These are phyloP conservation scores for Callopanchax toddi DNA, from an alignment of 2,113 vertebrate species.

Conservation along the genomic window DNA sequence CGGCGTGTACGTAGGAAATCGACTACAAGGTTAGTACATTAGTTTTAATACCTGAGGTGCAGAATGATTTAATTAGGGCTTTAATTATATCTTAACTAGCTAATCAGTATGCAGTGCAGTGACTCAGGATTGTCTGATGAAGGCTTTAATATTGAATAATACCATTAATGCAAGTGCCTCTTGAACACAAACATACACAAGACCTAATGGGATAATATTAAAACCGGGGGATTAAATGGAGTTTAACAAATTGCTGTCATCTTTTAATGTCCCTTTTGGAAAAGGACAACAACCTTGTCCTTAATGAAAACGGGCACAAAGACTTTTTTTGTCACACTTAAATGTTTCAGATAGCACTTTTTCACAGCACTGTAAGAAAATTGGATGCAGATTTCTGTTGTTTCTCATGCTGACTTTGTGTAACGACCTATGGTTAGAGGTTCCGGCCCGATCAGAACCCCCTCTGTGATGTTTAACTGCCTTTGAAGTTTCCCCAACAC, in stretches of 20 bases:
- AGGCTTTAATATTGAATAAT: conserved; percentile 59
- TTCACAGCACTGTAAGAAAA: neutral
- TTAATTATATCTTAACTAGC: conserved; percentile 60
- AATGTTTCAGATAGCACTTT: too few relatives aligned
- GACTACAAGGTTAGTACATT: conserved; percentile 46
- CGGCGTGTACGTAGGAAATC: conserved; percentile 33
- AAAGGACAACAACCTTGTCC: conserved; percentile 25
- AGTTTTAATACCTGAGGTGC: conserved; percentile 59
- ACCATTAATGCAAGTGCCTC: conserved; percentile 55
- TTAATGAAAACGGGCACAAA: conserved; percentile 12
- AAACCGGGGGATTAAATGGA: conserved; percentile 40
- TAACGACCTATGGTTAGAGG: conserved; percentile 44
- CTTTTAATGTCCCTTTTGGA: conserved; percentile 31
- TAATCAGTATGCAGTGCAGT: conserved; percentile 51
- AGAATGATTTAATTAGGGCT: conserved; percentile 62
- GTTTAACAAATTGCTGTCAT: conserved; percentile 48
- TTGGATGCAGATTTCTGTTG: conserved; percentile 53
- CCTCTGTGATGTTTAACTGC: conserved; percentile 68
- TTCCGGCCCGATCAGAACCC: conserved; percentile 44
- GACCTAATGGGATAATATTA: conserved; percentile 58
- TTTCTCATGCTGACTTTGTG: conserved; percentile 45
- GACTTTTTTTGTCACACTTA: neutral
- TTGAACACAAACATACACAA: conserved; percentile 60
- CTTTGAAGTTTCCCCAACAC: conserved; percentile 65
- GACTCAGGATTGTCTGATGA: conserved; percentile 48